phyloP scores from a whole-genome alignment of 2,888 invertebrate species.

The Masnerella sp. region DNA sequence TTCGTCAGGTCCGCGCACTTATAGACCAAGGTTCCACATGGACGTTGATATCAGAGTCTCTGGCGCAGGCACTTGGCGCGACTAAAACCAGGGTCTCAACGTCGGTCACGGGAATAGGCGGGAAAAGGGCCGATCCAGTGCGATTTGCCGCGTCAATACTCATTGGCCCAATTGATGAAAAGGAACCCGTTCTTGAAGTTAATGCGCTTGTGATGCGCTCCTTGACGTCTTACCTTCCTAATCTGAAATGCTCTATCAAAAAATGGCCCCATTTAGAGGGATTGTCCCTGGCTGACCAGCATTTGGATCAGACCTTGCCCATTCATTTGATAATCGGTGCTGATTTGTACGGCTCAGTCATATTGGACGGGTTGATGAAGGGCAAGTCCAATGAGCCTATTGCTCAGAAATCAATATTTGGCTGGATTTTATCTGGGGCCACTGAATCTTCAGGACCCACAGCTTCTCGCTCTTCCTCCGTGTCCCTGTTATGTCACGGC shows the following conservation, averaged over 20 bases:
- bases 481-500: conserved; percentile 1
- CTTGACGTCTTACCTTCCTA: conserved; percentile 7
- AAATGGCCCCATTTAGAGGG: neutral
- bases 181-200: neutral
- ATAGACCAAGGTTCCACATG: conserved; percentile 13
- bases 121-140: neutral
- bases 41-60: neutral
- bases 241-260: neutral
- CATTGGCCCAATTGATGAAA: neutral
- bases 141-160: neutral
- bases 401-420: conserved; percentile 10
- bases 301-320: neutral
- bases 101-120: neutral
- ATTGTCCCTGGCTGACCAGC: neutral
- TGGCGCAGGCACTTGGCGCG: neutral
- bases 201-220: neutral
- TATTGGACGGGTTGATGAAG: conserved; percentile 3
- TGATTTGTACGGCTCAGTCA: conserved; percentile 1
- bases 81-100: neutral
- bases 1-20: neutral
- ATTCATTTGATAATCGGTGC: neutral
- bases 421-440: conserved; percentile 11
- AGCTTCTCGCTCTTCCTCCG: neutral
- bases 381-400: neutral
- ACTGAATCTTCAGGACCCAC: neutral